Evolutionary conservation across 2,113 vertebrate species (phyloP).

Genomic region (Mus spicilegus): DNA sequence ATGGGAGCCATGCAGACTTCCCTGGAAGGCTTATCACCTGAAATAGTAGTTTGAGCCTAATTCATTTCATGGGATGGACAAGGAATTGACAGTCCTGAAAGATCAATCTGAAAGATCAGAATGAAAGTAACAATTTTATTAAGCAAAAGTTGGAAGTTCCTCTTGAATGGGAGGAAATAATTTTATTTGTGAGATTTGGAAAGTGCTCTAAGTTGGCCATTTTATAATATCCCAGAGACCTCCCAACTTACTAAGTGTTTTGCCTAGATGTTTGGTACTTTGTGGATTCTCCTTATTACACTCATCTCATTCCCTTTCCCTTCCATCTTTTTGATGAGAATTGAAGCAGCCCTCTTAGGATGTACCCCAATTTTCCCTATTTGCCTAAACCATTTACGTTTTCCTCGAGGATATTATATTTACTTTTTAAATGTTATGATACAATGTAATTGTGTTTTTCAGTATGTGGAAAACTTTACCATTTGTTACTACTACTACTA

Average conservation of each 20-base stretch:
- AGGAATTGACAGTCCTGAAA: background rate
- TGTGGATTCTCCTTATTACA: background rate
- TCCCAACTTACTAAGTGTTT: background rate
- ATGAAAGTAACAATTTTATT: background rate
- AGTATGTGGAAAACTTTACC: background rate
- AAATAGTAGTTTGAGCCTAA: background rate
- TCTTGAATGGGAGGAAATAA: background rate
- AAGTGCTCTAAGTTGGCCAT: background rate
- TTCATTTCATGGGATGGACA: background rate
- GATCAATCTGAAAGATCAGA: background rate
- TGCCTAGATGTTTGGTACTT: background rate
- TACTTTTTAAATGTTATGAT: too few relatives aligned
- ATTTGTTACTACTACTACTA: background rate
- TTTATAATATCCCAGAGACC: background rate
- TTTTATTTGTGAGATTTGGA: background rate
- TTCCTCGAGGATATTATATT: background rate
- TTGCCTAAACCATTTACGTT: background rate
- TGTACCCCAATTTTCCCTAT: background rate
- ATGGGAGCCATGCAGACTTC: too few relatives aligned
- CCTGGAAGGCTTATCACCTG: background rate
- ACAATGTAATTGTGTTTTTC: background rate
- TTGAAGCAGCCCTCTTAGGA: background rate
- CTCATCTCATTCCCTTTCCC: background rate
- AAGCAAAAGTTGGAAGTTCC: background rate
- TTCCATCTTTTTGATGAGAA: background rate